Conservation (phyloP, 1,140 invertebrate genomes). For the Nautilus pompilius region DNA sequence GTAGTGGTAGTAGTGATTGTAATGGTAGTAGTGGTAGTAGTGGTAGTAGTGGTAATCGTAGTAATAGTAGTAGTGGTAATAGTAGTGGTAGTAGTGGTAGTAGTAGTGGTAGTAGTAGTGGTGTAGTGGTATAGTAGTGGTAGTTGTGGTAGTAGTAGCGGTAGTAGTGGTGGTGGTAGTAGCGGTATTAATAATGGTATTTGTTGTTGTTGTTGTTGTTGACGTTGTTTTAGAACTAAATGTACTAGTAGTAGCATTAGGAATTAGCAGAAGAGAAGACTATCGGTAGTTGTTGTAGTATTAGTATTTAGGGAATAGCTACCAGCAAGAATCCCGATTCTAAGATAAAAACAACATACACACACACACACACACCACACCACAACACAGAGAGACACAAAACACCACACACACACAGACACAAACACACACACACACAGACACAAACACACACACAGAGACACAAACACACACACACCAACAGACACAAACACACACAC, state of each 20-base stretch:
- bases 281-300: too few relatives aligned
- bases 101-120: not conserved
- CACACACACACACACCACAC: too few relatives aligned
- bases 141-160: not conserved
- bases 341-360: too few relatives aligned
- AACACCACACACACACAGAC: too few relatives aligned
- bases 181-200: not conserved
- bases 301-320: too few relatives aligned
- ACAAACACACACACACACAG: too few relatives aligned
- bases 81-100: not conserved
- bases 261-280: not conserved
- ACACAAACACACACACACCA: too few relatives aligned
- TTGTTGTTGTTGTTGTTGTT: not conserved
- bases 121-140: not conserved
- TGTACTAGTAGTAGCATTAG: constrained; percentile 4
- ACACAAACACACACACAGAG: too few relatives aligned
- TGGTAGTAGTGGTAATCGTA: constrained; percentile 4
- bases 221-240: not conserved
- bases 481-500: too few relatives aligned
- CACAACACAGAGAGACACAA: too few relatives aligned
- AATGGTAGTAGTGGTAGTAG: not conserved
- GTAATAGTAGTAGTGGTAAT: constrained; percentile 5
- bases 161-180: not conserved
- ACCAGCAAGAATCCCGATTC: too few relatives aligned
- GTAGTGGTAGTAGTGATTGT: not conserved